Evolutionary conservation across 2,888 invertebrate species (phyloP), one percentile per base, ranked within the genome.

Genomic region (Bugula neritina): DNA sequence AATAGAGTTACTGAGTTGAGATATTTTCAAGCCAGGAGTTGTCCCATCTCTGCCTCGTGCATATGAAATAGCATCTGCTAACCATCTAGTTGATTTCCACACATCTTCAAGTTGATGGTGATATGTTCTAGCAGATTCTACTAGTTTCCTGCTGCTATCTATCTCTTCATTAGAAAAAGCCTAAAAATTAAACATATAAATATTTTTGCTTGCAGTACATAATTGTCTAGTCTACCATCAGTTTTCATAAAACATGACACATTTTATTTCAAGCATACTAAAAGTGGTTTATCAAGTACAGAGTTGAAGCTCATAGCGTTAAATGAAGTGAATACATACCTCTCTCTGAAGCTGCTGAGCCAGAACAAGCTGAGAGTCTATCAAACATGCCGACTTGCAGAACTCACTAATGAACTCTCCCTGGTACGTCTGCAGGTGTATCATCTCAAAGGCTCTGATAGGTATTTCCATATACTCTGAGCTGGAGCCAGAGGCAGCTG

Each of bases 41-140:
- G 76, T 79, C 72, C 91, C 89, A 80, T 97, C 97, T 72, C 91
- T 89, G 80, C 97, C 97, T 74, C 98, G 88, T 0, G 97, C 95
- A 82, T 93, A 93, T 0, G 92, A 90, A 72, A 98, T 93, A 3
- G 96, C 90, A 81, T 97, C 95, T 89, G 95, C 92, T 27, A 98
- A 88, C 98, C 98, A 99, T 25, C 99, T 89, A 58, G 93, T 91
- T 27, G 91, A 90, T 80, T 94, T 93, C 98, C 98, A 98, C 1
- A 93, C 90, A 0, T 89, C 85, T 79, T 97, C 97, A 69, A 97
- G 87, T 79, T 90, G 91, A 43, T 89, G 87, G 81, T 96, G 95
- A 57, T 95, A 88, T 71, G 92, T 91, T 80, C 92, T 91, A 35
- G 98, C 85, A 79, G 91, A 91, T 0, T 88, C 86, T 55, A 97